phyloP scores from a whole-genome alignment of 2,888 invertebrate species.

The Mamestra brassicae region DNA sequence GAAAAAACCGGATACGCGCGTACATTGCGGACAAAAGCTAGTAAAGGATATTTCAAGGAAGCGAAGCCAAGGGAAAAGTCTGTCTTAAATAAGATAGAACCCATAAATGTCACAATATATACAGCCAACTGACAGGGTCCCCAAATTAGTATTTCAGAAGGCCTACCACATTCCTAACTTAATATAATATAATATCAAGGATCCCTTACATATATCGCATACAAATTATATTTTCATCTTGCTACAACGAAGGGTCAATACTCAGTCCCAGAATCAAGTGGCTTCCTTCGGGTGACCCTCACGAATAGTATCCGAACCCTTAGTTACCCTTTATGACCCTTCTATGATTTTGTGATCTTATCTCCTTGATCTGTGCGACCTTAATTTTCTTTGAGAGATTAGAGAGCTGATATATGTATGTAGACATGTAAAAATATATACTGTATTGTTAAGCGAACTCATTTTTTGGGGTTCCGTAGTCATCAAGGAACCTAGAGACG shows the following conservation, averaged over 20 bases:
- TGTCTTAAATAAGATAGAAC: no score
- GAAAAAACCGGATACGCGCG: no score
- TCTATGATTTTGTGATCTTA: slow-evolving; percentile 16
- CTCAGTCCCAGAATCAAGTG: slow-evolving; percentile 17
- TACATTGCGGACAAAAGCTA: no score
- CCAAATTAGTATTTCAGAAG: slow-evolving; percentile 29
- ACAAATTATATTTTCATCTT: slow-evolving; percentile 25
- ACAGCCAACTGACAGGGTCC: background rate
- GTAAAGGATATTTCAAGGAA: no score
- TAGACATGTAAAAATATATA: background rate
- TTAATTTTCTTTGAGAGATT: slow-evolving; percentile 40
- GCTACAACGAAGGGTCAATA: slow-evolving; percentile 9
- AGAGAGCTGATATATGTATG: background rate
- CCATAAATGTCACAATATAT: no score
- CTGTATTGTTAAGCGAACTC: no score
- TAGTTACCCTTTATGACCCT: slow-evolving; percentile 22
- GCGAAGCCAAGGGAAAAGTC: no score
- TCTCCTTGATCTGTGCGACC: slow-evolving; percentile 32
- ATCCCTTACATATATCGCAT: slow-evolving; percentile 1
- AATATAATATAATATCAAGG: slow-evolving; percentile 4
- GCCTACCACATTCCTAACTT: background rate
- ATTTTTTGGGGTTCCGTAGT: no score
- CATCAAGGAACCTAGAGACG: no score
- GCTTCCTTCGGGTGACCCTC: slow-evolving; percentile 31
- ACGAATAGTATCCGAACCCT: slow-evolving; percentile 32